Evolutionary conservation across 2,888 invertebrate species (phyloP).

Genomic region (Poecilobothrus nobilitatus): DNA sequence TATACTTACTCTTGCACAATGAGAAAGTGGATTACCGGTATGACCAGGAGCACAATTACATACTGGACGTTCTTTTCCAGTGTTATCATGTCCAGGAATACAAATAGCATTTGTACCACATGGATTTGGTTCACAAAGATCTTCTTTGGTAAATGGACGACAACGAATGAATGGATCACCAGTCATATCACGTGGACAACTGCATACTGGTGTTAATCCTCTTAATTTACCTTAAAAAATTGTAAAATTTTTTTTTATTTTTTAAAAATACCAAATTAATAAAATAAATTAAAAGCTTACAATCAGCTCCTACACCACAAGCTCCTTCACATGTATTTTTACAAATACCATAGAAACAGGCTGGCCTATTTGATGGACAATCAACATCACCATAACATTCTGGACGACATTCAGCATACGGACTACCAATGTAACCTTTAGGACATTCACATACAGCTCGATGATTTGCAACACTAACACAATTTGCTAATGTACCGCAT

Average conservation of each 20-base stretch:
- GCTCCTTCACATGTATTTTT: constrained; percentile 74
- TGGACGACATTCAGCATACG: constrained; percentile 65
- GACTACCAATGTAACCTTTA: constrained; percentile 71
- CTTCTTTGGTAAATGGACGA: constrained; percentile 75
- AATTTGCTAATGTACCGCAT: constrained; percentile 72
- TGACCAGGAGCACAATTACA: constrained; percentile 74
- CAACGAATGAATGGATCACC: constrained; percentile 78
- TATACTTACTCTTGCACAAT: constrained; percentile 54
- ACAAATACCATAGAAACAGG: constrained; percentile 74
- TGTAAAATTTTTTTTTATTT: background rate
- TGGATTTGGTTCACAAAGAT: constrained; percentile 80
- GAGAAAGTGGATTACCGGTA: constrained; percentile 64
- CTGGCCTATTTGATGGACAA: constrained; percentile 67
- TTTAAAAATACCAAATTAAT: background rate
- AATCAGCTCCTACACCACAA: constrained; percentile 72
- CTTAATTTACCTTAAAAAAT: constrained; percentile 41
- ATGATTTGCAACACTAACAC: constrained; percentile 65
- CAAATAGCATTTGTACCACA: constrained; percentile 61
- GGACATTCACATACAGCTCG: constrained; percentile 72
- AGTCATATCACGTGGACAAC: constrained; percentile 78
- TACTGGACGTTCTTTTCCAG: constrained; percentile 73
- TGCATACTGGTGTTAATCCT: constrained; percentile 73
- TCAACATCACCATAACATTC: constrained; percentile 74
- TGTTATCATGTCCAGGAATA: constrained; percentile 73
- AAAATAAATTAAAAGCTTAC: constrained; percentile 36